phyloP scores from a whole-genome alignment of 2,888 invertebrate genomes.

The Gastracanthus pulcherrimus region DNA sequence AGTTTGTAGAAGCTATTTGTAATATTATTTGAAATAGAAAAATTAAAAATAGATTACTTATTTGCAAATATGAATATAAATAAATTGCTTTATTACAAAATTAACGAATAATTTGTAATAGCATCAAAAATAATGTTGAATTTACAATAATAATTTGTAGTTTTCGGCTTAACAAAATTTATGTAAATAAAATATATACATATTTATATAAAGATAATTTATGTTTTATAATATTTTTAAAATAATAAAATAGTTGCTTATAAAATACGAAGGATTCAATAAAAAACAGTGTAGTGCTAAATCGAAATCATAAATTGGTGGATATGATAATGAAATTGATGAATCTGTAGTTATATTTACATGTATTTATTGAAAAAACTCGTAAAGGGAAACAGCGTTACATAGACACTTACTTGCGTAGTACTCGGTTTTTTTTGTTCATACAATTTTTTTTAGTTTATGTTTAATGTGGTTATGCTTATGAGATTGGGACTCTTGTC shows the following conservation, averaged over 20 bases:
- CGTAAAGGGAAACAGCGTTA: slow-evolving; percentile 69
- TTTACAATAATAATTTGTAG: too few species aligned
- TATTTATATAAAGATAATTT: too few species aligned
- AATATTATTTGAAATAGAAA: background rate
- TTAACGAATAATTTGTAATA: too few species aligned
- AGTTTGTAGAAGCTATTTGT: background rate
- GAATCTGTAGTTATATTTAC: slow-evolving; percentile 62
- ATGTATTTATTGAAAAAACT: slow-evolving; percentile 72
- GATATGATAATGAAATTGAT: background rate
- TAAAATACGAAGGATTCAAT: too few species aligned
- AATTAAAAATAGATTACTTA: background rate
- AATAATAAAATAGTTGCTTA: background rate
- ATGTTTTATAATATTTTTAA: background rate
- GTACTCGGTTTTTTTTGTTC: slow-evolving; percentile 60
- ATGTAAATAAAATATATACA: background rate
- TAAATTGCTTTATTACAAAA: too few species aligned
- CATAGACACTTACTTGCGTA: slow-evolving; percentile 70
- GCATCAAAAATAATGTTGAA: too few species aligned
- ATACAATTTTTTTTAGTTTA: slow-evolving; percentile 55
- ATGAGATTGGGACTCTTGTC: slow-evolving; percentile 55
- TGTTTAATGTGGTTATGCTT: slow-evolving; percentile 55
- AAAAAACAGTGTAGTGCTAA: too few species aligned
- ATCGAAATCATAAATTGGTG: background rate
- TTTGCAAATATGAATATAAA: too few species aligned
- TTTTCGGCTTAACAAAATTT: too few species aligned